These are phyloP conservation scores for Ceratitis capitata DNA, from an alignment of 1,140 invertebrate species.

Conservation along the genomic window DNA sequence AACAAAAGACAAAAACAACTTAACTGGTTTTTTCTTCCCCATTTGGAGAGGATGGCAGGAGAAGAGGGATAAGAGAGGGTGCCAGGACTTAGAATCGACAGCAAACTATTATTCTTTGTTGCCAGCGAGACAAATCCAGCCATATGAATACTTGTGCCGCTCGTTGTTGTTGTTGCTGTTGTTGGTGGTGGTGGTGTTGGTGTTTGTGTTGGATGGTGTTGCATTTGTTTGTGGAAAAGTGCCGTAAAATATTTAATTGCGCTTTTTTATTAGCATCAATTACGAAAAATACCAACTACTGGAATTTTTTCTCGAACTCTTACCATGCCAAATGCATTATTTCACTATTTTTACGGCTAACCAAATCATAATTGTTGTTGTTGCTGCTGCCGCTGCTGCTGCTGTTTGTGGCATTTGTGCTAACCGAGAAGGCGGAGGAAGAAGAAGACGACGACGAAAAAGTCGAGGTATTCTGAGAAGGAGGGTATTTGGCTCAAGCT, in stretches of 20 bases:
- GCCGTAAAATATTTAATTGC: constrained; percentile 37
- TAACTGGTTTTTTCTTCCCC: constrained; percentile 19
- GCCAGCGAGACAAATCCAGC: neutral
- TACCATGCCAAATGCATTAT: neutral
- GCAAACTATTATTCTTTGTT: neutral
- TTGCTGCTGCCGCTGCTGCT: neutral
- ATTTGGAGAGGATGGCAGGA: neutral
- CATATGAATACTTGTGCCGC: too few species aligned
- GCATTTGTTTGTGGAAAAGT: constrained; percentile 12
- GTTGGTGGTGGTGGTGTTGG: neutral
- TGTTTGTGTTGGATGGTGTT: neutral
- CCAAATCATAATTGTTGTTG: neutral
- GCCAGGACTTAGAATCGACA: neutral
- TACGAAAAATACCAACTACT: constrained; percentile 31
- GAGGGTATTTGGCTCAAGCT: neutral
- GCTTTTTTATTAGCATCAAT: constrained; percentile 30
- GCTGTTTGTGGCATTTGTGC: neutral
- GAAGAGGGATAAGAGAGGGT: neutral
- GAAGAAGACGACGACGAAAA: too few species aligned
- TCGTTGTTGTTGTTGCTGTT: neutral
- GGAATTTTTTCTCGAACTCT: neutral
- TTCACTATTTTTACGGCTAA: neutral
- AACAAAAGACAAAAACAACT: neutral
- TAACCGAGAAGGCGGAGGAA: too few species aligned
- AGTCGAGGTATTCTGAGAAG: too few species aligned